Percentiles rank a stretch among this genome's conserved stretches.
These are phyloP conservation scores for Drosophila insularis DNA, from an alignment of 1,140 invertebrate genomes.

Conservation along the genomic window DNA sequence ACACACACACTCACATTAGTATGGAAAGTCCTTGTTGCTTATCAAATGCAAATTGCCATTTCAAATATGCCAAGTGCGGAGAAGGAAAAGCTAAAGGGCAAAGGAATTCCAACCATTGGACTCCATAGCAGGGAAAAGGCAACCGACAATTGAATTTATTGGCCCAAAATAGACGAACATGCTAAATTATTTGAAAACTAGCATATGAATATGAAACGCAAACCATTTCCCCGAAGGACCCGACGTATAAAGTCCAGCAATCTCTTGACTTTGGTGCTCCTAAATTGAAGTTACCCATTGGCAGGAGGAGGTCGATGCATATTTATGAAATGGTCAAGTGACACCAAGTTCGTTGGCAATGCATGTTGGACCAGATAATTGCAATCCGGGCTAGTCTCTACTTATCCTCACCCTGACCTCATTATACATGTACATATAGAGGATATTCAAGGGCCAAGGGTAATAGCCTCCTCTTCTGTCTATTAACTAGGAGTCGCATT, in stretches of 20 bases:
- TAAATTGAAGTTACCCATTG: neutral
- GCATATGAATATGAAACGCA: constrained; percentile 28
- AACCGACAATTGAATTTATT: constrained; percentile 61
- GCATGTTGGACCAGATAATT: too few relatives aligned
- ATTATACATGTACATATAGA: too few relatives aligned
- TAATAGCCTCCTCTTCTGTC: too few relatives aligned
- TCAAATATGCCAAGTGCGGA: constrained; percentile 60
- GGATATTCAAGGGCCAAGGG: too few relatives aligned
- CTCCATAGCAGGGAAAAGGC: neutral
- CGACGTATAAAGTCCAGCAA: neutral
- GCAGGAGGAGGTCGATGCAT: neutral
- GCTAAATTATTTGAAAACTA: constrained; percentile 60
- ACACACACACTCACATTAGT: neutral
- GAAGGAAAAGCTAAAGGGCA: constrained; percentile 12
- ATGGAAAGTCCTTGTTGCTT: constrained; percentile 44
- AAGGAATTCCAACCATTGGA: constrained; percentile 35
- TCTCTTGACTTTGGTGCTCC: neutral
- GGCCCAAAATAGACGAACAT: constrained; percentile 35
- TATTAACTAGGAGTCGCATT: too few relatives aligned
- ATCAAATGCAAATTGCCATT: constrained; percentile 76
- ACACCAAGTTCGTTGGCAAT: neutral
- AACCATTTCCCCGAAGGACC: neutral
- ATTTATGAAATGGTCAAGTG: constrained; percentile 1
- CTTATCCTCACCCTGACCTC: too few relatives aligned
- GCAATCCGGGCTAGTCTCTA: too few relatives aligned